phyloP scores from a whole-genome alignment of 2,113 vertebrate genomes.

The Chionis minor region DNA sequence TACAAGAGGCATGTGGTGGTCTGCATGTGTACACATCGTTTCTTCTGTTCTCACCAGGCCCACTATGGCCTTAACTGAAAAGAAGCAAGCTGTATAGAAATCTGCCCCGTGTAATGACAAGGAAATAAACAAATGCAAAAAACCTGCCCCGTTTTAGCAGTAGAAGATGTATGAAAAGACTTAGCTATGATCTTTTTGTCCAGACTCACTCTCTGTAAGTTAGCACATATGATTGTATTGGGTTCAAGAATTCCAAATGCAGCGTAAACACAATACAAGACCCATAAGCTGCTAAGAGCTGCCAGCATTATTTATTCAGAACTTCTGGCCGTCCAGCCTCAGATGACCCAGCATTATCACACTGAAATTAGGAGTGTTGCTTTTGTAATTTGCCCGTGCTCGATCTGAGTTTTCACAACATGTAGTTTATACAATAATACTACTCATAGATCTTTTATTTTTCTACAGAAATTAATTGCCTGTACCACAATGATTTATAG shows the following conservation, averaged over 20 bases:
- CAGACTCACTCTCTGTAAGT: background rate
- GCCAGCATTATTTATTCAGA: slow-evolving; percentile 56
- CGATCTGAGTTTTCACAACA: slow-evolving; percentile 82
- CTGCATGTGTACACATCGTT: background rate
- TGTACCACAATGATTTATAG: slow-evolving; percentile 94
- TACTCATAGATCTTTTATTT: slow-evolving; percentile 89
- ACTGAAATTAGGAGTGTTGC: slow-evolving; percentile 62
- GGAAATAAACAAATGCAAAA: background rate
- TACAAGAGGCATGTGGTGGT: background rate
- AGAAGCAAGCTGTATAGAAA: background rate
- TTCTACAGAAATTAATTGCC: slow-evolving; percentile 93
- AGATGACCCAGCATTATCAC: slow-evolving; percentile 62
- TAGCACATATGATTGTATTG: background rate
- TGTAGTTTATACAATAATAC: slow-evolving; percentile 84
- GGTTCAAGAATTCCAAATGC: slow-evolving; percentile 7
- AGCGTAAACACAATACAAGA: slow-evolving; percentile 7
- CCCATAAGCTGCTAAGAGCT: slow-evolving; percentile 36
- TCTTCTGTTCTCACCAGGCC: background rate
- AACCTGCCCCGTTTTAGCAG: background rate
- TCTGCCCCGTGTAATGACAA: background rate
- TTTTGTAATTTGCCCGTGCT: slow-evolving; percentile 69
- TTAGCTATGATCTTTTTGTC: background rate
- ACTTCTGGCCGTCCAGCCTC: slow-evolving; percentile 41
- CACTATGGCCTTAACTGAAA: background rate
- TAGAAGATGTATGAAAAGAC: background rate